phyloP scores from a whole-genome alignment of 2,888 invertebrate species.

The Athrips mouffetella region DNA sequence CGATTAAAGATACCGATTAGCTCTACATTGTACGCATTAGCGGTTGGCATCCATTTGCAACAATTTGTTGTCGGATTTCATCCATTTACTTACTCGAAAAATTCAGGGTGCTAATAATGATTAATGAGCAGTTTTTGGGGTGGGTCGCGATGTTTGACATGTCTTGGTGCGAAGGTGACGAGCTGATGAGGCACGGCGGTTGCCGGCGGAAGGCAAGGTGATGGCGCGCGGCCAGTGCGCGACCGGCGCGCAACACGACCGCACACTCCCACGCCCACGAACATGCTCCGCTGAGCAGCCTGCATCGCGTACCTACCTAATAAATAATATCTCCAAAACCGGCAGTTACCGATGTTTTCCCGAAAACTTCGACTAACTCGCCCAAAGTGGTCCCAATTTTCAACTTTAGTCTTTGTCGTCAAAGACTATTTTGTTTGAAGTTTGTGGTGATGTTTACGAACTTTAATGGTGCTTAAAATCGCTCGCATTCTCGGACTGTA shows the following conservation, averaged over 20 bases:
- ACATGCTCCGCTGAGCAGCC: slow-evolving; percentile 37
- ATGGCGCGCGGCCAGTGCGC: slow-evolving; percentile 55
- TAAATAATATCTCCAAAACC: slow-evolving; percentile 43
- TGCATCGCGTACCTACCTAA: slow-evolving; percentile 28
- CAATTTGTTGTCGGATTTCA: background rate
- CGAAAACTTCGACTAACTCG: slow-evolving; percentile 42
- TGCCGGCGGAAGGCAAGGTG: slow-evolving; percentile 25
- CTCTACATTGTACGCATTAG: background rate
- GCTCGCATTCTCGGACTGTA: slow-evolving; percentile 30
- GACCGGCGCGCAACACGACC: slow-evolving; percentile 63
- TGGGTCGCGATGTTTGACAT: slow-evolving; percentile 11
- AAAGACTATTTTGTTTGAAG: slow-evolving; percentile 39
- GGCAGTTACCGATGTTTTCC: slow-evolving; percentile 46
- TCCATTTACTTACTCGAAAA: slow-evolving; percentile 6
- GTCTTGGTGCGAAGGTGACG: slow-evolving; percentile 45
- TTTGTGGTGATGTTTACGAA: slow-evolving; percentile 21
- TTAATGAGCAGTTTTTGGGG: slow-evolving; percentile 16
- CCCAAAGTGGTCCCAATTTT: slow-evolving; percentile 31
- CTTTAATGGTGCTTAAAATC: slow-evolving; percentile 20
- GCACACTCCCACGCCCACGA: slow-evolving; percentile 47
- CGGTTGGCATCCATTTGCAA: slow-evolving; percentile 5
- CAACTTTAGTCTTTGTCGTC: slow-evolving; percentile 42
- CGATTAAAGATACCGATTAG: background rate
- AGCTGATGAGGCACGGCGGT: slow-evolving; percentile 30
- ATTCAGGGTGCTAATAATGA: slow-evolving; percentile 14